Evolutionary conservation across 1,140 invertebrate species (phyloP), one percentile per base, ranked within the genome.

Genomic region (Drosophila mayri): DNA sequence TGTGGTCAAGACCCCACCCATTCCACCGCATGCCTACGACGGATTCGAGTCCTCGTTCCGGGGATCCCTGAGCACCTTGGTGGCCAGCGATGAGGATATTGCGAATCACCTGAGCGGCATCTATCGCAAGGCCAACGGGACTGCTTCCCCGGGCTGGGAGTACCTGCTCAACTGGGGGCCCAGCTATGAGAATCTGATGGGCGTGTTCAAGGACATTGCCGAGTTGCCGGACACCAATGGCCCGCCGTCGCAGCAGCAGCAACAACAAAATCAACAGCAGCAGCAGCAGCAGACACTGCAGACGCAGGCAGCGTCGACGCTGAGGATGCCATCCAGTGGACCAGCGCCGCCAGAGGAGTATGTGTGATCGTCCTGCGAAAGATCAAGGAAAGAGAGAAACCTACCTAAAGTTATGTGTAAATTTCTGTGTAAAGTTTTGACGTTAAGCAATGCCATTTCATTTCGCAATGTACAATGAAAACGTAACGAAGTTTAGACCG

Each of bases 151-250:
- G 1, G 96, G 97, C 50, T 99, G 98, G 97, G 98, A 99, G 86
- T 98, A 98, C 90, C 93, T 99, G 59, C 94, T 99, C 16, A 99
- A 98, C 93, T 99, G 98, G 98, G 97, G 98, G 10, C 98, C 98
- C 9, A 98, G 98, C 93, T 99, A 98, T 93, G 97, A 99, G 92
- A 98, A 96, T 92, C 94, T 99, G 83, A 97, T 98, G 50, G 98
- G 98, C 2, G 98, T 99, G 41, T 99, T 99, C 88, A 98, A 98
- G 93, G 98, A 99, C 92, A 99, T 99, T 83, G 98, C 97, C 16
- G 97, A 98, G 93, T 93, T 99, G 75, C 98, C 98, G 2, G 97
- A 98, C 91, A 95, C 95, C 63, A 95, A 96, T 43, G 95, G 95
- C 90, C 79, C 79, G 12, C 60, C 74, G 44, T 52, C 67, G 20